A percentile compares a stretch with the other conserved stretches of the same genome.
phyloP scores from a whole-genome alignment of 2,888 invertebrate species.

The Agrotis puta region DNA sequence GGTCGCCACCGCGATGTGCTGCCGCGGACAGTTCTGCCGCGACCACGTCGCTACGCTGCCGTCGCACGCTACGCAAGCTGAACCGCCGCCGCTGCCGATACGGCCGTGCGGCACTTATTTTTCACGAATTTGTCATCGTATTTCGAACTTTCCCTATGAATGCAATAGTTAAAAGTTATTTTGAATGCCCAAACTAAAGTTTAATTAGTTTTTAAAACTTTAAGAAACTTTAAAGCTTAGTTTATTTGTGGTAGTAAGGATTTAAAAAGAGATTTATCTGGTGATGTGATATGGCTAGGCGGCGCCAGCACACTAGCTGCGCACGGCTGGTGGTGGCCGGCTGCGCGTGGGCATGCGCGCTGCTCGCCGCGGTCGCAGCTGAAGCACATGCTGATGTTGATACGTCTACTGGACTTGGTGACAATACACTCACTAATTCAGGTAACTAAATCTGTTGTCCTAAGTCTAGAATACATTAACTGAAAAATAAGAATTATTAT shows the following conservation, averaged over 20 bases:
- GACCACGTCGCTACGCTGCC: slow-evolving; percentile 80
- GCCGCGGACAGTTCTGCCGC: slow-evolving; percentile 84
- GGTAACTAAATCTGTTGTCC: slow-evolving; percentile 70
- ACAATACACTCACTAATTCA: slow-evolving; percentile 88
- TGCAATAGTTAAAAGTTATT: slow-evolving; percentile 51
- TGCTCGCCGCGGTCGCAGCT: slow-evolving; percentile 75
- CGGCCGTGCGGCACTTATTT: slow-evolving; percentile 64
- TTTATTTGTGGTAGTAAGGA: slow-evolving; percentile 61
- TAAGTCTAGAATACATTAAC: background rate
- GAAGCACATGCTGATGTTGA: slow-evolving; percentile 85
- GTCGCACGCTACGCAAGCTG: slow-evolving; percentile 63
- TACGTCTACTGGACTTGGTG: slow-evolving; percentile 88
- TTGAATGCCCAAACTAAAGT: slow-evolving; percentile 38
- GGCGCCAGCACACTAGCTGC: slow-evolving; percentile 69
- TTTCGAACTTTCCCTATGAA: slow-evolving; percentile 39
- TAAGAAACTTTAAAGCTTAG: slow-evolving; percentile 58
- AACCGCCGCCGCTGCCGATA: slow-evolving; percentile 54
- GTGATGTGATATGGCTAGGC: slow-evolving; percentile 89
- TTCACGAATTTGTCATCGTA: slow-evolving; percentile 50
- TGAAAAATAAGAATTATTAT: background rate
- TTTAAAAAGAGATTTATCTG: slow-evolving; percentile 67
- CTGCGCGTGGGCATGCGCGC: slow-evolving; percentile 88
- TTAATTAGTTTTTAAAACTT: slow-evolving; percentile 49
- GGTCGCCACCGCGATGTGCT: slow-evolving; percentile 85
- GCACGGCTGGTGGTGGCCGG: slow-evolving; percentile 73